Evolutionary conservation across 1,140 invertebrate species (phyloP).

Genomic region (Meloidogyne exigua): DNA sequence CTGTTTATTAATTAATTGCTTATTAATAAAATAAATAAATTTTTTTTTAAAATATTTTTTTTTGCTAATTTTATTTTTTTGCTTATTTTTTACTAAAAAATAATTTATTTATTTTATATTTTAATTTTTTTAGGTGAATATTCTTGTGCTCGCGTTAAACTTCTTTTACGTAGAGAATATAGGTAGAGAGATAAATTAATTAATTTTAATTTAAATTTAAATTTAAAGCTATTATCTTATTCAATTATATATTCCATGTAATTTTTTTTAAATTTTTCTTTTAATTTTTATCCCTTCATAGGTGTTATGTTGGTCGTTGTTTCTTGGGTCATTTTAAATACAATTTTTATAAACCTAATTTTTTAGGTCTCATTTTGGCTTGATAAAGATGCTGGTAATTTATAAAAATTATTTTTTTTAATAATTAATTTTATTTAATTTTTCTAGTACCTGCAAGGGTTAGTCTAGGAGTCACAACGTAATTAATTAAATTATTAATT

Average conservation of each 20-base stretch:
- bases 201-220: constrained; percentile 5
- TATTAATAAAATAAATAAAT: constrained; percentile 8
- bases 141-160: constrained; percentile 56
- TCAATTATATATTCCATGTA: constrained; percentile 69
- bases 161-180: constrained; percentile 65
- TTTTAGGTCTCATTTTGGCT: constrained; percentile 92
- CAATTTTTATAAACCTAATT: constrained; percentile 64
- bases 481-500: constrained; percentile 16
- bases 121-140: constrained; percentile 72
- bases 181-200: constrained; percentile 56
- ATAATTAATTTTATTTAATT: background rate
- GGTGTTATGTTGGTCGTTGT: constrained; percentile 26
- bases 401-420: background rate
- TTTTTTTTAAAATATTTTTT: background rate
- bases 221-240: constrained; percentile 89
- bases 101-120: background rate
- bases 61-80: background rate
- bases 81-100: background rate
- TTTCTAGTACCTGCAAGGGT: constrained; percentile 79
- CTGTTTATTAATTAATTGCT: background rate
- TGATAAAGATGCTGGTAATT: constrained; percentile 68
- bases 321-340: constrained; percentile 14
- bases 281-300: constrained; percentile 34
- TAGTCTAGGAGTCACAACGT: constrained; percentile 87
- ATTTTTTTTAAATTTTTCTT: constrained; percentile 48